Base-by-base conservation (phyloP, 1,140 invertebrate species). In the Drosophila bipectinata region DNA sequence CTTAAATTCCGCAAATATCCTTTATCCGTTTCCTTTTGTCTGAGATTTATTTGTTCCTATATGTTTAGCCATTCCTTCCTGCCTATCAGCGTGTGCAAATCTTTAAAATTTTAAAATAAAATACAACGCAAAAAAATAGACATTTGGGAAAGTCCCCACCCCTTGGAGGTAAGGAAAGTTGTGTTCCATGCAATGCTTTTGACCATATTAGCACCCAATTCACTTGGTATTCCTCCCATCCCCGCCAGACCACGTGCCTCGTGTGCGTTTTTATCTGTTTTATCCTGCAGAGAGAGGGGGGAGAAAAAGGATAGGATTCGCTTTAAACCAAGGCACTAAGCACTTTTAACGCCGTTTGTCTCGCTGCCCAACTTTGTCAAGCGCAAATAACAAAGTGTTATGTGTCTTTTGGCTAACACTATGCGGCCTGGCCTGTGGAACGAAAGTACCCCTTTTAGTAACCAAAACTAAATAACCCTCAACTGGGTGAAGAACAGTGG, bases 271-370 rank as follows among this genome's bases (percentile, higher is more conserved):
- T 77, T 87, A 87, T 85, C 82, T 82, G 55, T 52, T 37, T 37
- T 66, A 62, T 56, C 44, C 68, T 44, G 21, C 6, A 4, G 10
- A 47, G 14, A 5, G 15, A 18, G 18, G 15, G 6, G 8, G 6
- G n/a, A 51, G 56, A 58, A 77, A 69, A 49, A 77, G 68, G 61
- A 24, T 54, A 60, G 54, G 55, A 77, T 79, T 79, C 69, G 83
- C 79, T 88, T 77, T 88, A 88, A 88, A 88, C 79, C 79, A 88
- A 88, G 83, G 83, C 83, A 83, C 83, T 88, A 88, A 88, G 83
- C 83, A 82, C 83, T 83, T 83, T 83, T 83, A 73, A 66, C 52
- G 61, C 68, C 57, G 32, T 45, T 53, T 58, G 72, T 75, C 72
- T 75, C 72, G 71, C 48, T 61, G 61, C 76, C 74, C 83, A 88